Evolutionary conservation across 2,888 invertebrate species (phyloP), one percentile per base, ranked within the genome.

Genomic region (Ennomos fuscantarius): DNA sequence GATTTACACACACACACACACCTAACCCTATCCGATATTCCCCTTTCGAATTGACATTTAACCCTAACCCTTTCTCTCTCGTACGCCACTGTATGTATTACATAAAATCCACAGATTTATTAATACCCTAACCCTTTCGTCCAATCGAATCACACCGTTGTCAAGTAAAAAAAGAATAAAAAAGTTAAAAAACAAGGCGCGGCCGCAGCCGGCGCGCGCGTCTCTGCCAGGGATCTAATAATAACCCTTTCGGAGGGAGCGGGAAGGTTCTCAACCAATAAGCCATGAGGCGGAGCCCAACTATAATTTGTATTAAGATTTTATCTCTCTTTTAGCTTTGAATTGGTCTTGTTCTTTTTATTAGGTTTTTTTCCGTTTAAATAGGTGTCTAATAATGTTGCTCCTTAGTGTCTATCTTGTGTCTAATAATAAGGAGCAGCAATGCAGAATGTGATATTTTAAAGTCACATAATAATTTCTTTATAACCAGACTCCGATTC

Each of bases 211-310:
- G 79, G 83, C 86, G 86, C 87, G 81, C 80, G 82, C 82, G 84
- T 82, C 68, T 68, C 75, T 72, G 61, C 62, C 66, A 74, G 81
- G 82, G 81, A 76, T 72, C 81, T 87, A 89, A 82, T 90, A 90
- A 89, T 91, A 92, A 91, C 91, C 90, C 91, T 89, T 92, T 89
- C 79, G 60, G 69, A 70, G 77, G 82, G 86, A 88, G 86, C 70
- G 77, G 82, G 86, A 88, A 86, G 89, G 89, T 85, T 88, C 81
- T 50, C 86, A 76, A 69, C 92, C 92, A 92, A 92, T 92, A 78
- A 69, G 69, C 70, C 55, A 72, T 58, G 74, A 84, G 92, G 92
- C 89, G 92, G 86, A 78, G 89, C 87, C 66, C 44, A 59, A 33
- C 12, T 53, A 41, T 35, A 9, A 45, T 39, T 57, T 58, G 62